A percentile compares a stretch with the other conserved stretches of the same genome.
Conservation (phyloP, 2,797 vertebrate species). For the Spea hammondii region DNA sequence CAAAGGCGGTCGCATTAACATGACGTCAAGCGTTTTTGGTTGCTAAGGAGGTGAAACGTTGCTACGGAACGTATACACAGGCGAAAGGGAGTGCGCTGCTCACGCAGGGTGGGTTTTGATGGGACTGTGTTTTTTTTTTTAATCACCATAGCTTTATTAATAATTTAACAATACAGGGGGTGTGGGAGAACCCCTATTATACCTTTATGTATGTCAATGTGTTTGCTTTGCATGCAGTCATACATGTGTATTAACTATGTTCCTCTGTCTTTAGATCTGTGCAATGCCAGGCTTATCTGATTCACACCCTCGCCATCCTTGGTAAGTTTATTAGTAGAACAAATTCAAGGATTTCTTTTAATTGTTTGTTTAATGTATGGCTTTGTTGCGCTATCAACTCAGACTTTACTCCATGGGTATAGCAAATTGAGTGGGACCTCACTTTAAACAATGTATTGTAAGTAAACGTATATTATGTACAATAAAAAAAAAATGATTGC, state of each 20-base stretch:
- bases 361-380: background rate
- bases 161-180: background rate
- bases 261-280: background rate
- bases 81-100: background rate
- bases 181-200: too few species aligned
- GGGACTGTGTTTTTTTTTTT: background rate
- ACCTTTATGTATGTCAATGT: too few species aligned
- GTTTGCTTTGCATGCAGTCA: too few species aligned
- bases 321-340: conserved; percentile 30
- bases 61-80: conserved; percentile 3
- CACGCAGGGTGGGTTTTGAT: background rate
- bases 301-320: conserved; percentile 24
- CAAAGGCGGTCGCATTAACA: too few species aligned
- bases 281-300: conserved; percentile 15
- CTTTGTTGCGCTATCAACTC: too few species aligned
- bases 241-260: background rate
- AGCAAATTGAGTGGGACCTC: too few species aligned
- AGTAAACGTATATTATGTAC: background rate
- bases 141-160: too few species aligned
- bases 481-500: background rate
- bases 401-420: too few species aligned
- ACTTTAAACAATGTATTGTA: too few species aligned
- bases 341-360: background rate
- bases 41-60: background rate
- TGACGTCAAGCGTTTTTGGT: background rate